Evolutionary conservation across 2,113 vertebrate species (phyloP), one percentile per base, ranked within the genome.

Genomic region (Atlantisia rogersi): DNA sequence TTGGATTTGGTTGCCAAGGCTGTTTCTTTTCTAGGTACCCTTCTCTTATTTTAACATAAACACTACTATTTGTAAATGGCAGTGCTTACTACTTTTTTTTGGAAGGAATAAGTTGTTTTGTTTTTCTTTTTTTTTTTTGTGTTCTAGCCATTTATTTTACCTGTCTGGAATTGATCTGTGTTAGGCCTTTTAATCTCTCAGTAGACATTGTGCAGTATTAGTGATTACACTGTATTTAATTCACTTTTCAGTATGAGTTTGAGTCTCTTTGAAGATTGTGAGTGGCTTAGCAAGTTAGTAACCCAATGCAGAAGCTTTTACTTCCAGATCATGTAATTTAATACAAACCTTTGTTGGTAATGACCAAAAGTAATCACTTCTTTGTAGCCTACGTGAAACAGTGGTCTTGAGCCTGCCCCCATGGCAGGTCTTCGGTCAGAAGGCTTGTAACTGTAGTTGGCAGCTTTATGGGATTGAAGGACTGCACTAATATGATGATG

Each of bases 31-130:
- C 80, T 95, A 97, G 95, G 94, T 97, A 94, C 86, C 95, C 83
- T 95, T 97, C 58, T 91, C 42, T 98, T 98, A 53, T 97, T 97
- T 97, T 96, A 97, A 95, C 86, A 90, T 86, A 95, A 96, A 97
- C 95, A 97, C 93, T 97, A 92, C 92, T 89, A 39, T 97, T 95
- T 97, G 78, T 97, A 97, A 97, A 91, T 91, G 92, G 88, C 97
- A 96, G 71, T 91, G 84, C 97, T 96, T 96, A 67, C 83, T 97
- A 92, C 91, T 48, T 22, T 22, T 95, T 92, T 71, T 95, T 97
- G 86, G 94, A 97, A 96, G 76, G 96, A 97, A 31, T 97, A 95
- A 55, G 76, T 94, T 95, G 22, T 52, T 52, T 52, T 52, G 50
- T 52, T 52, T 52, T 88, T 94, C 94, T 92, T 71, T 95, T 94